These are phyloP conservation scores for Ophraella communa DNA, from an alignment of 2,888 invertebrate genomes.

Conservation along the genomic window DNA sequence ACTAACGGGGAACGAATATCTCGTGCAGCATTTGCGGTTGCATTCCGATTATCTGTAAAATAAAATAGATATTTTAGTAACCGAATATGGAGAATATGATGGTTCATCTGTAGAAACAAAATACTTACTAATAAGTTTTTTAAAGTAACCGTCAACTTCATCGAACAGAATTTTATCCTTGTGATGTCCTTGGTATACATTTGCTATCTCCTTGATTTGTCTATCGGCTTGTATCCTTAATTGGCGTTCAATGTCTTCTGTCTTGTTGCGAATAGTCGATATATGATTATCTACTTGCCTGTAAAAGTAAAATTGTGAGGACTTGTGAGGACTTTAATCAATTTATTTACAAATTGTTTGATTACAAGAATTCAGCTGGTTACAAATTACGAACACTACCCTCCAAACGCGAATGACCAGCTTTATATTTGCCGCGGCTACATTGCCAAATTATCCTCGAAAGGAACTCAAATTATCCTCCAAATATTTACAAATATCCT, in stretches of 20 bases:
- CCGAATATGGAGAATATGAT: background rate
- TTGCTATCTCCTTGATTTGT: constrained; percentile 74
- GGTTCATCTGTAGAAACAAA: background rate
- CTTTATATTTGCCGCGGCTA: no score
- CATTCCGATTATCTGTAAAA: constrained; percentile 67
- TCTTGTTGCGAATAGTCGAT: constrained; percentile 82
- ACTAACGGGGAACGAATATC: constrained; percentile 73
- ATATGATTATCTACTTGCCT: constrained; percentile 70
- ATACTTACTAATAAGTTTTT: constrained; percentile 66
- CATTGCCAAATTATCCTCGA: no score
- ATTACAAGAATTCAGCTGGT: no score
- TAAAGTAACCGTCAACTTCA: constrained; percentile 72
- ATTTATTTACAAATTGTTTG: no score
- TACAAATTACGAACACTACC: no score
- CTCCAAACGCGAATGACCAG: no score
- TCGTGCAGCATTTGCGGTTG: constrained; percentile 77
- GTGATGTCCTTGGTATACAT: constrained; percentile 79
- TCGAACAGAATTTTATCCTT: constrained; percentile 81
- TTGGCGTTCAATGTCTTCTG: constrained; percentile 77
- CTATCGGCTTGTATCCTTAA: constrained; percentile 64
- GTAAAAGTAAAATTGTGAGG: no score
- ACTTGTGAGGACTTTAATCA: no score
- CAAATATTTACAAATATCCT: no score
- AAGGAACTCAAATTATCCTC: no score
- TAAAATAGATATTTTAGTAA: background rate